Evolutionary conservation across 2,797 vertebrate species (phyloP).

Genomic region (Loriculus beryllinus): DNA sequence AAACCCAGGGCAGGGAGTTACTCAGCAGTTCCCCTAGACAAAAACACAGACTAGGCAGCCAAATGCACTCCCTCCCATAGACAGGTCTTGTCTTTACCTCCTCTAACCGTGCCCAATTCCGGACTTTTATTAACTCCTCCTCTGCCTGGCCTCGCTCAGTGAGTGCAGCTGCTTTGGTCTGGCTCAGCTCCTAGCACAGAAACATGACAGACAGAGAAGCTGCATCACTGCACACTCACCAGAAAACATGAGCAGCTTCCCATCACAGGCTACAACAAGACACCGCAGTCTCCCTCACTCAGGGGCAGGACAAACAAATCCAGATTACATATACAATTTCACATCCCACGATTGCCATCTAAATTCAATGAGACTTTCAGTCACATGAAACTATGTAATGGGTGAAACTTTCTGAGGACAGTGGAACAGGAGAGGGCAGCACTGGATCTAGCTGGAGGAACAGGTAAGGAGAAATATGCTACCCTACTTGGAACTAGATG

Average conservation of each 20-base stretch:
- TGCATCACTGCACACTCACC: background rate
- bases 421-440: background rate
- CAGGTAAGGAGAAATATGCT: background rate
- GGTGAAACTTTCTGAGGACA: background rate
- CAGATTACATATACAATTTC: background rate
- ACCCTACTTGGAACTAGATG: background rate
- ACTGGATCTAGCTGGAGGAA: background rate
- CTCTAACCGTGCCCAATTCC: conserved; percentile 82
- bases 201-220: background rate
- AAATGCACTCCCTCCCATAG: background rate
- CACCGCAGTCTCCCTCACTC: background rate
- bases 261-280: fast-evolving
- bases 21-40: background rate
- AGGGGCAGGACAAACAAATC: background rate
- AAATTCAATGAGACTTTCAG: background rate
- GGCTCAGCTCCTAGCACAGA: conserved; percentile 85
- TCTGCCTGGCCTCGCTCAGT: conserved; percentile 83
- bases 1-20: background rate
- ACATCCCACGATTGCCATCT: background rate
- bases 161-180: conserved; percentile 77
- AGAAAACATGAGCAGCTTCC: background rate
- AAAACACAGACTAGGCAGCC: background rate
- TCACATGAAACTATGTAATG: background rate
- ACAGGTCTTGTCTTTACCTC: conserved; percentile 76
- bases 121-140: conserved; percentile 84